Evolutionary conservation across 2,888 invertebrate species (phyloP), one percentile per base, ranked within the genome.

Genomic region (Tenthredo scrophulariae): DNA sequence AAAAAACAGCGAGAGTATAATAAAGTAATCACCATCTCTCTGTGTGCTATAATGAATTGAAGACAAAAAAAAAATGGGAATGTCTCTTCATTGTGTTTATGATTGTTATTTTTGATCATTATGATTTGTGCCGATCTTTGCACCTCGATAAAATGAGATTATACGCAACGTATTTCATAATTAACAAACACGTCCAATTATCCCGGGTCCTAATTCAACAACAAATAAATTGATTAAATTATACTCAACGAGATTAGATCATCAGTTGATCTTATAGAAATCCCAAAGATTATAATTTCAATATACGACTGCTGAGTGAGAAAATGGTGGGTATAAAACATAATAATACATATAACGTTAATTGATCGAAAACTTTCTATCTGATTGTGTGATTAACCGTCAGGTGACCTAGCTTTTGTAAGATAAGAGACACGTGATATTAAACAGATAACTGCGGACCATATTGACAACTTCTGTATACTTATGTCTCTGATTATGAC

Each of bases 371-470:
- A 77, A 54, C 54, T 77, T 77, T 77, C 26, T 33, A 54, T 54
- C 77, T 33, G 77, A 77, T 33, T 54, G 46, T 54, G 18, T 50
- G 77, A 77, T 50, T 37, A 29, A 54, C 54, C 33, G 54, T 77
- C 77, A 77, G 77, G 77, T 77, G 77, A 77, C 50, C 29, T 54
- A 10, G 33, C 33, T 26, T 67, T 33, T 54, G n/a, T 54, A 18
- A 77, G 77, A 77, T 77, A 77, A 77, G 77, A 77, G 54, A 10
- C 77, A 77, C 77, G 77, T 77, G 77, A 77, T 77, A 33, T 0
- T 75, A 50, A 75, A 37, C 22, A 75, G 77, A 77, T 77, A 77
- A 77, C 26, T 77, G 15, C 77, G 22, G 29, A 77, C 9, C 77
- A 29, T 33, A 77, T 77, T 15, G 50, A 77, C 50, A 43, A 74